Evolutionary conservation across 2,888 invertebrate genomes (phyloP).

Genomic region (Limnephilus rhombicus): DNA sequence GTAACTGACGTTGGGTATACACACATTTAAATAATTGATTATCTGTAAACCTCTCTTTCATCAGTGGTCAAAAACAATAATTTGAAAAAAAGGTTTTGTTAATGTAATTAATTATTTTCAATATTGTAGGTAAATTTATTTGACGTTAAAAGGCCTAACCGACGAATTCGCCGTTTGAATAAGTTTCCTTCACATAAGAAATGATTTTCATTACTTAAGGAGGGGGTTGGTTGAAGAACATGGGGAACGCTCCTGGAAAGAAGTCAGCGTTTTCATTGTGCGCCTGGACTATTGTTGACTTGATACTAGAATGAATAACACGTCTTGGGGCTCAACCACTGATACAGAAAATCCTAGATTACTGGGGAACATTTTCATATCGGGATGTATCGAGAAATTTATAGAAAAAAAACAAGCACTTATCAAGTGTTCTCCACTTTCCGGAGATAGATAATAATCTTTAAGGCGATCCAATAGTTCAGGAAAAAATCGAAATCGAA

Average conservation of each 20-base stretch:
- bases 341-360: neutral
- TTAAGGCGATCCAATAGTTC: too few species aligned
- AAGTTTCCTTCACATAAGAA: conserved; percentile 28
- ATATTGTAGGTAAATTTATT: neutral
- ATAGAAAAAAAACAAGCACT: too few species aligned
- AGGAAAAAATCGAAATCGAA: too few species aligned
- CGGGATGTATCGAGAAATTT: neutral
- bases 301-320: conserved; percentile 19
- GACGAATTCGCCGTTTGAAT: conserved; percentile 25
- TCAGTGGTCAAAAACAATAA: too few species aligned
- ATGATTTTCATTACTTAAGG: conserved; percentile 45
- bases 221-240: neutral
- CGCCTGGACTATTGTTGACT: conserved; percentile 14
- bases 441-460: too few species aligned
- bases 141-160: neutral
- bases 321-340: neutral
- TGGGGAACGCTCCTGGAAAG: conserved; percentile 35
- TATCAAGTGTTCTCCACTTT: too few species aligned
- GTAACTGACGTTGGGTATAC: too few species aligned
- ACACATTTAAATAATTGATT: too few species aligned
- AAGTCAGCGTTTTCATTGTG: conserved; percentile 7
- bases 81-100: neutral
- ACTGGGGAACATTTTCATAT: neutral
- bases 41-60: too few species aligned
- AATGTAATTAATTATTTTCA: neutral